Base-by-base conservation (phyloP, 2,888 invertebrate genomes). In the Hydraecia micacea region DNA sequence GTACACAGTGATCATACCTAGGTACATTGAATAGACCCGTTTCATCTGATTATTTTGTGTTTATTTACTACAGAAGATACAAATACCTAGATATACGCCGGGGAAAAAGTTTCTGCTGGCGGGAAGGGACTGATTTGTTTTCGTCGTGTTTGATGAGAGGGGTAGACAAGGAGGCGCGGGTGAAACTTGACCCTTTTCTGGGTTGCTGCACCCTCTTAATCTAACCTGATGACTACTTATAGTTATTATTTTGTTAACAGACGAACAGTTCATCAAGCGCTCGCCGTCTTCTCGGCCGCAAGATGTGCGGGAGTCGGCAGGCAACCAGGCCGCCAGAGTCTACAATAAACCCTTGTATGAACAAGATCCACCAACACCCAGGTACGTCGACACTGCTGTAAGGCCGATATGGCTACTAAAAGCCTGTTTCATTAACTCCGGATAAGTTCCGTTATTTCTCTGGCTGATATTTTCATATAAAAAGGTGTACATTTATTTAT, bases 271-370 rank as follows among this genome's bases (percentile, higher is more conserved):
- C 75, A 90, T 93, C 84, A 88, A 93, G 68, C 91, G 8, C 36
- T 32, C 89, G 70, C 76, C 79, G 49, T 58, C 79, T 36, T 52
- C 74, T 58, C 88, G 75, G 55, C 82, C 82, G n/a, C 78, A 75
- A 46, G 77, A 83, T 25, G 75, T 83, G n/a, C 89, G 89, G 28
- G 91, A 89, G 85, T 69, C 89, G 9, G 90, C 87, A 28, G 89
- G 86, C 72, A 89, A 79, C 52, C 93, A 93, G 79, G 89, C 90
- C 11, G 93, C 92, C 13, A 83, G 84, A 36, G 86, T 90, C 5
- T 93, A 69, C 88, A 86, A 91, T 73, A 83, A 83, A 32, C 93
- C 94, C 0, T 66, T 80, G 13, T 94, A 94, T 79, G 89, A 89
- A 58, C 86, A 88, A 28, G 74, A 85, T 32, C 84, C 70, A 11